phyloP scores from a whole-genome alignment of 2,113 vertebrate species.

The Climacteris rufus region DNA sequence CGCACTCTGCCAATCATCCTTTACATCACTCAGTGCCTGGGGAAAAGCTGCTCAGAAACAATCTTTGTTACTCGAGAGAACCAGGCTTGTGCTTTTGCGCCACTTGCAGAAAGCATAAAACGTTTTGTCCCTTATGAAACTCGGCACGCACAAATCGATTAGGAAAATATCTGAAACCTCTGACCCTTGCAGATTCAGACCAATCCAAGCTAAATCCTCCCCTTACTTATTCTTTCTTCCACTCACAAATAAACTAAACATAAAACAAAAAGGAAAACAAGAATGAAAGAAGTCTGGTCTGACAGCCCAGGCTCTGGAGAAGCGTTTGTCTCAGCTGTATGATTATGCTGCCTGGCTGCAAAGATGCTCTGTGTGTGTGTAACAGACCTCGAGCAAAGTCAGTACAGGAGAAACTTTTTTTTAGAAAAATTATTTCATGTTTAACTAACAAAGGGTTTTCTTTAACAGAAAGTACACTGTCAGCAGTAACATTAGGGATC shows the following conservation, averaged over 20 bases:
- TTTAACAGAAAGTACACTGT: not conserved
- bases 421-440: not conserved
- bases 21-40: slow-evolving; percentile 26
- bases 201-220: not conserved
- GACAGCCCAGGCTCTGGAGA: not conserved
- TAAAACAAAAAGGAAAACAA: not conserved
- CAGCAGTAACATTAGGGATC: not conserved
- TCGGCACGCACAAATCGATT: not conserved
- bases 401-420: not conserved
- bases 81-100: slow-evolving; percentile 10
- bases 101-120: slow-evolving; percentile 4
- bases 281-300: not conserved
- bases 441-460: not conserved
- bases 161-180: not conserved
- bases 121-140: not conserved
- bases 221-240: not conserved
- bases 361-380: not conserved
- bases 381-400: not conserved
- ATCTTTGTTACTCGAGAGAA: slow-evolving; percentile 44
- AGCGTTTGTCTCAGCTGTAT: not conserved
- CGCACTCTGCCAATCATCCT: slow-evolving; percentile 53
- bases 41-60: slow-evolving; percentile 53
- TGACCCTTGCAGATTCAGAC: not conserved
- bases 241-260: not conserved
- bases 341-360: not conserved